Conservation (phyloP, 2,797 vertebrate species). For the Hephaestus fuliginosus region DNA sequence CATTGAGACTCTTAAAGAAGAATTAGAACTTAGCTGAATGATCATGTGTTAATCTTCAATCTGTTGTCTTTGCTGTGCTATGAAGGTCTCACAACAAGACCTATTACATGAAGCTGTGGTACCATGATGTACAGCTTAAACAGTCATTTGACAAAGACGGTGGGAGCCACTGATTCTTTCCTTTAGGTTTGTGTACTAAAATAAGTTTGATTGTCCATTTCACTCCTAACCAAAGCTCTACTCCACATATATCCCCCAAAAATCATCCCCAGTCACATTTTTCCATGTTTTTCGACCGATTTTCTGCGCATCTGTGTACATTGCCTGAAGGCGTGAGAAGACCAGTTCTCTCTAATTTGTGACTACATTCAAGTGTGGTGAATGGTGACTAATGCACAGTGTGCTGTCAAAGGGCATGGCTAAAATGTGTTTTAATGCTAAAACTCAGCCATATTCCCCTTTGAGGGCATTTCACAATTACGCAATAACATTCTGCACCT, state of each 20-base stretch:
- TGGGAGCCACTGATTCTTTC: neutral
- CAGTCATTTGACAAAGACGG: neutral
- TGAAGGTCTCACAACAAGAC: conserved; percentile 37
- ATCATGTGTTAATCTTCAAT: conserved; percentile 50
- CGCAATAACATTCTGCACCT: conserved; percentile 57
- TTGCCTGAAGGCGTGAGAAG: conserved; percentile 44
- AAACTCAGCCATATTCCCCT: conserved; percentile 41
- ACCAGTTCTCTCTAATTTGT: conserved; percentile 61
- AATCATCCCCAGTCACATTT: conserved; percentile 21
- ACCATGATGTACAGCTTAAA: neutral
- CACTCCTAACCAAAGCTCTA: conserved; percentile 5
- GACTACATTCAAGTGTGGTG: conserved; percentile 50
- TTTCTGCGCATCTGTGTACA: conserved; percentile 52
- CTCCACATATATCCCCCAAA: conserved; percentile 29
- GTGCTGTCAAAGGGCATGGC: conserved; percentile 50
- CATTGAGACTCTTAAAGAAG: conserved; percentile 40
- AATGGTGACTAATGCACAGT: conserved; percentile 59
- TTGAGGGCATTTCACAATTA: conserved; percentile 62
- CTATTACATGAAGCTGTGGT: conserved; percentile 7
- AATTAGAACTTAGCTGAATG: conserved; percentile 45
- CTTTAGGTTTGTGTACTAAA: neutral
- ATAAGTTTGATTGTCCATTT: neutral
- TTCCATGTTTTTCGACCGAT: conserved; percentile 39
- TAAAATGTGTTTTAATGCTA: conserved; percentile 57
- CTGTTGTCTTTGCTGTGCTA: conserved; percentile 23